These are phyloP conservation scores for Stenodera caucasica DNA, from an alignment of 2,888 invertebrate species.

Conservation along the genomic window DNA sequence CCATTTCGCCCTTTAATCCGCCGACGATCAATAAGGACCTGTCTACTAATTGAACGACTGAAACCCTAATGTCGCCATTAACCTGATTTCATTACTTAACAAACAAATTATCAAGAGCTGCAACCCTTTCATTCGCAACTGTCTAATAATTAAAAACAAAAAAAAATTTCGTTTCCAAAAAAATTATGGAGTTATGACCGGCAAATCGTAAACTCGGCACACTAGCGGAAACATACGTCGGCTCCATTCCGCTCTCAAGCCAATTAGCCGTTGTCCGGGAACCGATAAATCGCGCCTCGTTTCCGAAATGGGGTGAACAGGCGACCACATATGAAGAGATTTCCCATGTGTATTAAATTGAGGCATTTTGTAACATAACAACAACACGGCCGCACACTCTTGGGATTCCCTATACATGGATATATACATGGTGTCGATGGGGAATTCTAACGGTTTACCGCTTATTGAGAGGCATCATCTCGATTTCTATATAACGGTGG, in stretches of 20 bases:
- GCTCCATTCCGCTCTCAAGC: slow-evolving; percentile 41
- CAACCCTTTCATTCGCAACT: background rate
- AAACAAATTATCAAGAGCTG: slow-evolving; percentile 12
- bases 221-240: slow-evolving; percentile 40
- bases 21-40: slow-evolving; percentile 45
- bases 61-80: slow-evolving; percentile 35
- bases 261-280: slow-evolving; percentile 47
- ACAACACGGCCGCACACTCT: slow-evolving; percentile 19
- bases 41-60: slow-evolving; percentile 43
- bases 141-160: background rate
- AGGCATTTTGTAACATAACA: slow-evolving; percentile 26
- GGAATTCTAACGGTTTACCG: slow-evolving; percentile 34
- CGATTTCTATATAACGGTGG: slow-evolving; percentile 16
- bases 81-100: slow-evolving; percentile 30
- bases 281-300: slow-evolving; percentile 50
- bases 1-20: slow-evolving; percentile 40
- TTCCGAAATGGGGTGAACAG: slow-evolving; percentile 48
- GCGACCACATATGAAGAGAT: slow-evolving; percentile 49
- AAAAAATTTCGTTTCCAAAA: background rate
- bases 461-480: slow-evolving; percentile 13
- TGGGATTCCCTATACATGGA: slow-evolving; percentile 32
- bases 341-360: slow-evolving; percentile 42
- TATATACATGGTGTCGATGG: slow-evolving; percentile 29
- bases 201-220: slow-evolving; percentile 27
- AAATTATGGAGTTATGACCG: background rate